A percentile compares a stretch with the other conserved stretches of the same genome.
phyloP scores from a whole-genome alignment of 2,113 vertebrate genomes.

The Theristicus caerulescens region DNA sequence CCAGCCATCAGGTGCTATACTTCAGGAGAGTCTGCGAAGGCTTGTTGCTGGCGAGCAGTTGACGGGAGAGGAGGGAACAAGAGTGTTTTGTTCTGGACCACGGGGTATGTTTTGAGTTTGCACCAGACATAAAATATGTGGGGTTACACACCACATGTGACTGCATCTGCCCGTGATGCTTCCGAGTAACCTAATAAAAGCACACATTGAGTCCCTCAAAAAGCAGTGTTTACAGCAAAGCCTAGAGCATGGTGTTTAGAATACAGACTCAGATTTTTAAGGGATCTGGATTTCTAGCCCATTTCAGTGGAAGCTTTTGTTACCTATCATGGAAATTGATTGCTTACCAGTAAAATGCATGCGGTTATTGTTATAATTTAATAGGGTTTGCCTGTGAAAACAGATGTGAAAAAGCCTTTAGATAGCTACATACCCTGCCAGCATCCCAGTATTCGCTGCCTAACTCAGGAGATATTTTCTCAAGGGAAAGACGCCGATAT shows the following conservation, averaged over 20 bases:
- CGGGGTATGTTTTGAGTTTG: neutral
- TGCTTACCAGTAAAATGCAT: neutral
- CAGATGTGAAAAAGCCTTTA: neutral
- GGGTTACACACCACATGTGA: neutral
- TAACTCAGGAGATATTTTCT: neutral
- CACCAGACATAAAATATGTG: neutral
- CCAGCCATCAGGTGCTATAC: neutral
- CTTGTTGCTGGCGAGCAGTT: neutral
- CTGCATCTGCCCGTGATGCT: neutral
- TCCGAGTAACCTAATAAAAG: neutral
- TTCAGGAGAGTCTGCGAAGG: neutral
- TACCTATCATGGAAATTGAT: neutral
- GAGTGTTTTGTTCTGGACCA: neutral
- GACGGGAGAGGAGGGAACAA: neutral
- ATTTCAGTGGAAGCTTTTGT: neutral
- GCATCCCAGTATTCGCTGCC: neutral
- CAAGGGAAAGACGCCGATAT: neutral
- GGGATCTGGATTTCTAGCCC: neutral
- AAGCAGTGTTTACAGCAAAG: neutral
- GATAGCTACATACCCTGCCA: neutral
- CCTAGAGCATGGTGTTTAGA: neutral
- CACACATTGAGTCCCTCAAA: neutral
- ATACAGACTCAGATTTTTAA: neutral
- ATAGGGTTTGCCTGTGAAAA: constrained; percentile 5
- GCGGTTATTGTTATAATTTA: neutral